Percentiles rank a stretch among this genome's conserved stretches.
Evolutionary conservation across 2,888 invertebrate species (phyloP).

Genomic region (Caenorhabditis imperialis): DNA sequence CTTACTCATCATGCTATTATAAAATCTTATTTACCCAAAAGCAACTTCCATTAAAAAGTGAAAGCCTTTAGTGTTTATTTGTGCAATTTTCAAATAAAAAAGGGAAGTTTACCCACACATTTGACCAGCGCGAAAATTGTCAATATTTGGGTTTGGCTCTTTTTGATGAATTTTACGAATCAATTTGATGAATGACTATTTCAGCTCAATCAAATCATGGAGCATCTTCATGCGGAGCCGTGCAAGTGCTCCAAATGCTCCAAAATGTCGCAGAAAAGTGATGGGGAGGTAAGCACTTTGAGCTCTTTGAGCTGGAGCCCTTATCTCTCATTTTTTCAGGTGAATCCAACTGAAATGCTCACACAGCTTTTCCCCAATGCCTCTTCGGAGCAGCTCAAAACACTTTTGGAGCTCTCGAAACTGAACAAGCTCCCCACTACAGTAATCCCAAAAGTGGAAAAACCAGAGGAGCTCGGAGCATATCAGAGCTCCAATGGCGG

Average conservation of each 20-base stretch:
- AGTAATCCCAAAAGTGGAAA: conserved; percentile 8
- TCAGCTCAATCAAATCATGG: conserved; percentile 61
- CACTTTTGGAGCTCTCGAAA: conserved; percentile 56
- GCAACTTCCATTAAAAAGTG: background rate
- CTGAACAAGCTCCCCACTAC: conserved; percentile 43
- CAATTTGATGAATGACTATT: conserved; percentile 25
- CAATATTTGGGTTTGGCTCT: background rate
- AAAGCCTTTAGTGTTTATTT: background rate
- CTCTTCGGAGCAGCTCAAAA: conserved; percentile 40
- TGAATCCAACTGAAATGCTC: conserved; percentile 35
- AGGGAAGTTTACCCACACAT: background rate
- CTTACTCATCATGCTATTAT: too few relatives aligned
- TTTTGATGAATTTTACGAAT: background rate
- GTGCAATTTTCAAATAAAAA: background rate
- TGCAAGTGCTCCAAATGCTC: conserved; percentile 51
- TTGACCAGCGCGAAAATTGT: background rate
- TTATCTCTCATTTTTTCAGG: too few relatives aligned
- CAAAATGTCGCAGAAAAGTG: conserved; percentile 14
- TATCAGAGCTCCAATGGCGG: conserved; percentile 26
- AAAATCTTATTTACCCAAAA: too few relatives aligned
- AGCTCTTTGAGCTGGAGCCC: too few relatives aligned
- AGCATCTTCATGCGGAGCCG: conserved; percentile 34
- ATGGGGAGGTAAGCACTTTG: too few relatives aligned
- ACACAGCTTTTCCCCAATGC: conserved; percentile 56
- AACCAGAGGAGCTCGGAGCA: conserved; percentile 6